phyloP scores from a whole-genome alignment of 2,113 vertebrate genomes.

The Pollachius pollachius region DNA sequence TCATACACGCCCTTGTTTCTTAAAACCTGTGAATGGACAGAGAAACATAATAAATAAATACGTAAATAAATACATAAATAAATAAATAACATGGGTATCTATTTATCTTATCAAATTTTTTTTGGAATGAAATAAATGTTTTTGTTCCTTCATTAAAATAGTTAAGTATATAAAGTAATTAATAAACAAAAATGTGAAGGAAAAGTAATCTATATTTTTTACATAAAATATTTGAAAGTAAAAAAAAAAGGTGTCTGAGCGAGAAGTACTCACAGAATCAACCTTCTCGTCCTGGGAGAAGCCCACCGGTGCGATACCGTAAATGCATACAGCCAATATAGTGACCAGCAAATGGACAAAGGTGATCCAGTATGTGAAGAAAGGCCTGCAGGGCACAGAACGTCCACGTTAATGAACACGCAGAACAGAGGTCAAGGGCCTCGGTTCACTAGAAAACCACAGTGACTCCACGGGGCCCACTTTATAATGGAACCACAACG shows the following conservation, averaged over 20 bases:
- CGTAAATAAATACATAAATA: not conserved
- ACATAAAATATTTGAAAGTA: not conserved
- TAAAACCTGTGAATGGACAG: slow-evolving; percentile 79
- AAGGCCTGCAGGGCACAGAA: slow-evolving; percentile 79
- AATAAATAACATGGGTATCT: not conserved
- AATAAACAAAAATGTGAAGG: not conserved
- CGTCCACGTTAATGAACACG: too few relatives aligned
- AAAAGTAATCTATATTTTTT: not conserved
- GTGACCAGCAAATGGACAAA: slow-evolving; percentile 97
- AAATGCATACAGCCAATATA: slow-evolving; percentile 93
- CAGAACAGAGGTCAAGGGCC: too few relatives aligned
- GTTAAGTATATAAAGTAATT: too few relatives aligned
- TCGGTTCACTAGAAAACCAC: too few relatives aligned
- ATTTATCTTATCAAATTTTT: not conserved
- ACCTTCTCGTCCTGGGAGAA: slow-evolving; percentile 97
- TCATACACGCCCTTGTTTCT: slow-evolving; percentile 97
- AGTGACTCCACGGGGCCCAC: too few relatives aligned
- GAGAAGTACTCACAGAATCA: slow-evolving; percentile 86
- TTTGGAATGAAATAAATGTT: not conserved
- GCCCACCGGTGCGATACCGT: slow-evolving; percentile 93
- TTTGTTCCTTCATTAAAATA: not conserved
- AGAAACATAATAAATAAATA: not conserved
- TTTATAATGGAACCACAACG: too few relatives aligned
- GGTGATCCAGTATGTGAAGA: slow-evolving; percentile 99
- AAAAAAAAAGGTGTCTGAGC: too few relatives aligned